Evolutionary conservation across 2,797 vertebrate species (phyloP).

Genomic region (Hybognathus amarus): DNA sequence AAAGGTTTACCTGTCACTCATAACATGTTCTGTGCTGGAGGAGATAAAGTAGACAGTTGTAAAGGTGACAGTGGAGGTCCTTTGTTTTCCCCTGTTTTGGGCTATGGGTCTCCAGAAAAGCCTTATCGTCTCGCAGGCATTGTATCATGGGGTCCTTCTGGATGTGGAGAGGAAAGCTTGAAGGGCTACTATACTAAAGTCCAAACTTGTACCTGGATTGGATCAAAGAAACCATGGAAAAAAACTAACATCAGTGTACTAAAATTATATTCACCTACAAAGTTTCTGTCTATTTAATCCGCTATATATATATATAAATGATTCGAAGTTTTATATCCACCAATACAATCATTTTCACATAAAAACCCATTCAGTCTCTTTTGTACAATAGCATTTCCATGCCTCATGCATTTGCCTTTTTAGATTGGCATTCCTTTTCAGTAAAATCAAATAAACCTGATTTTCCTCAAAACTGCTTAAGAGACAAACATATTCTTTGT

Average conservation of each 20-base stretch:
- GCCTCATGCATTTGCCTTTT: neutral
- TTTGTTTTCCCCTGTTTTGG: conserved; percentile 70
- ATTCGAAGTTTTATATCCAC: neutral
- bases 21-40: conserved; percentile 94
- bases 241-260: conserved; percentile 47
- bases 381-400: neutral
- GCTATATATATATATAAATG: neutral
- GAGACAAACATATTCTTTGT: too few species aligned
- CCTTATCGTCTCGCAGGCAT: conserved; percentile 80
- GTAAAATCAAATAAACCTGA: conserved; percentile 72
- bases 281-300: neutral
- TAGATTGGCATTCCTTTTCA: conserved; percentile 40
- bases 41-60: conserved; percentile 81
- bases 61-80: conserved; percentile 86
- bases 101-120: neutral
- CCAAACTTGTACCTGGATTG: conserved; percentile 85
- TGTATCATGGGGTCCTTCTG: conserved; percentile 85
- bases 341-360: neutral
- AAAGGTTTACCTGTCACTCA: conserved; percentile 68
- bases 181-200: conserved; percentile 90
- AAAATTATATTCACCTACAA: neutral
- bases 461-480: conserved; percentile 32
- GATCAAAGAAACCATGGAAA: conserved; percentile 82
- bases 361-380: neutral
- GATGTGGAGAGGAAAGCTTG: conserved; percentile 67